Evolutionary conservation across 2,888 invertebrate genomes (phyloP).

Genomic region (Folsomia manolachei): DNA sequence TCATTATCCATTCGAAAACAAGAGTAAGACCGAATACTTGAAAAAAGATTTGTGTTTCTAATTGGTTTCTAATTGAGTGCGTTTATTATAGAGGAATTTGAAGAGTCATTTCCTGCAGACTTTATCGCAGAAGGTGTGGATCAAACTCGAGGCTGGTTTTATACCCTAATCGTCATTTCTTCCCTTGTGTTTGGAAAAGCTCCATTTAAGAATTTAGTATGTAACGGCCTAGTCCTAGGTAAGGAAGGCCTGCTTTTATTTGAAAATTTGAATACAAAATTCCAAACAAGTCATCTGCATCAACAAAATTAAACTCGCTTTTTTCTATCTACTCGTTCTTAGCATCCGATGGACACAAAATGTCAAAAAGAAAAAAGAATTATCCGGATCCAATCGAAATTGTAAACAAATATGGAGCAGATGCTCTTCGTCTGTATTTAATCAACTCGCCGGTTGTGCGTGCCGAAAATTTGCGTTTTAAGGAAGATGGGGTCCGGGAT

Average conservation of each 20-base stretch:
- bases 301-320: too few species aligned
- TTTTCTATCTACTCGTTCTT: too few species aligned
- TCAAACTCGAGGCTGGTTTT: slow-evolving; percentile 98
- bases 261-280: too few species aligned
- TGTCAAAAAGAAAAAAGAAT: slow-evolving; percentile 98
- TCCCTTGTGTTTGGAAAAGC: slow-evolving; percentile 93
- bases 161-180: slow-evolving; percentile 93
- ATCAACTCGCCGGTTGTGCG: slow-evolving; percentile 98
- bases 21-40: slow-evolving; percentile 52
- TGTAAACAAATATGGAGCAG: slow-evolving; percentile 90
- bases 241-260: too few species aligned
- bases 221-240: slow-evolving; percentile 92
- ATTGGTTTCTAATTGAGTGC: too few species aligned
- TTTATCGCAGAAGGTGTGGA: slow-evolving; percentile 99
- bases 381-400: slow-evolving; percentile 92
- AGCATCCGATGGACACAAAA: slow-evolving; percentile 97
- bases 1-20: slow-evolving; percentile 93
- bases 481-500: slow-evolving; percentile 95
- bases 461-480: slow-evolving; percentile 92
- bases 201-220: slow-evolving; percentile 96
- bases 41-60: too few species aligned
- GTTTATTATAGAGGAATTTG: slow-evolving; percentile 69
- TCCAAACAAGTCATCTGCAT: too few species aligned
- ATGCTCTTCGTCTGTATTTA: slow-evolving; percentile 90
- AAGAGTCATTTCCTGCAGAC: slow-evolving; percentile 92